Percentiles rank a stretch among this genome's conserved stretches.
These are phyloP conservation scores for Apantesis nais DNA, from an alignment of 2,888 invertebrate genomes.

Conservation along the genomic window DNA sequence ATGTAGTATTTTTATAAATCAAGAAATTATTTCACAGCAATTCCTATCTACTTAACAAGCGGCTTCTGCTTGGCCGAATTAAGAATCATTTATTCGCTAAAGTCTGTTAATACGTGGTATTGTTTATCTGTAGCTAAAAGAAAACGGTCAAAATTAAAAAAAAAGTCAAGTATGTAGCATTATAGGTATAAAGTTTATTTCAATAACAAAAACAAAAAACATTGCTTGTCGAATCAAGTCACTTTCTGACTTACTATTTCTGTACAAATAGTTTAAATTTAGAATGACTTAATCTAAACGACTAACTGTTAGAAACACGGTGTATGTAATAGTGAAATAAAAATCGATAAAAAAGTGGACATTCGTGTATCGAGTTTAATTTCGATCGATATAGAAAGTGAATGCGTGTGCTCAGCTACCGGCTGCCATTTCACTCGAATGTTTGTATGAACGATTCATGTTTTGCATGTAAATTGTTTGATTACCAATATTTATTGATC, in stretches of 20 bases:
- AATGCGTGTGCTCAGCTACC: conserved; percentile 53
- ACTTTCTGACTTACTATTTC: background rate
- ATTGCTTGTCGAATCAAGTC: background rate
- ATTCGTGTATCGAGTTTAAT: conserved; percentile 49
- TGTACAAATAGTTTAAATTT: background rate
- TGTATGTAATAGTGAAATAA: conserved; percentile 11
- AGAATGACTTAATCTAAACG: background rate
- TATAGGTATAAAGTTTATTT: background rate
- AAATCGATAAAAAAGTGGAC: conserved; percentile 30
- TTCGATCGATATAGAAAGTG: conserved; percentile 67
- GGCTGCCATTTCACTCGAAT: conserved; percentile 45
- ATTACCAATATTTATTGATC: conserved; percentile 40
- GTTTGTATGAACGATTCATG: conserved; percentile 42
- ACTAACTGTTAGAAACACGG: background rate
- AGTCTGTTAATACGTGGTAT: background rate
- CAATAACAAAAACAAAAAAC: background rate
- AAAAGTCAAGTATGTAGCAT: background rate
- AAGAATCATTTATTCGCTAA: background rate
- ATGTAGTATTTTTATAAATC: background rate
- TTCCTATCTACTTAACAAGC: too few species aligned
- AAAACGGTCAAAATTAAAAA: background rate
- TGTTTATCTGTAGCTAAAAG: background rate
- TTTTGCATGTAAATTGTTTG: conserved; percentile 40
- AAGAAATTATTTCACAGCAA: background rate
- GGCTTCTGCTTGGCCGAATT: background rate